Percentiles rank a stretch among this genome's conserved stretches.
Evolutionary conservation across 2,888 invertebrate species (phyloP).

Genomic region (Aproaerema taeniolella): DNA sequence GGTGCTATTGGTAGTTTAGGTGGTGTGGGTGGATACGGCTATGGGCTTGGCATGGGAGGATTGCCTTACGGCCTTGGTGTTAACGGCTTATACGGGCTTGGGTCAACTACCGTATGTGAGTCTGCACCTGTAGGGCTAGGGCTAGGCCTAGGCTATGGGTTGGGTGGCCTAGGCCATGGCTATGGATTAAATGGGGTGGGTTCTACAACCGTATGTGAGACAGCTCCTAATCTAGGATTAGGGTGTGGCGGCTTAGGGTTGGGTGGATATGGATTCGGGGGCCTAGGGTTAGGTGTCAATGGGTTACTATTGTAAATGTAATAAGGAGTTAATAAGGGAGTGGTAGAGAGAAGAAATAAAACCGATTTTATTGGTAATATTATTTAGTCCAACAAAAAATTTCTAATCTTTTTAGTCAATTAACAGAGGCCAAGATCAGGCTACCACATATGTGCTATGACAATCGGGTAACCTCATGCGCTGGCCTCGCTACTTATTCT

Average conservation of each 20-base stretch:
- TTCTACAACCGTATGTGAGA: slow-evolving; percentile 12
- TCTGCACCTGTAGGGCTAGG: slow-evolving; percentile 4
- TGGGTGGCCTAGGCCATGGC: not conserved
- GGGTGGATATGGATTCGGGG: slow-evolving; percentile 6
- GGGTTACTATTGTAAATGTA: too few relatives aligned
- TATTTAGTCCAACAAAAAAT: too few relatives aligned
- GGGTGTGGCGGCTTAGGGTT: slow-evolving; percentile 8
- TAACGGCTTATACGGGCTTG: not conserved
- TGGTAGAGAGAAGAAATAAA: too few relatives aligned
- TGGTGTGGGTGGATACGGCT: not conserved
- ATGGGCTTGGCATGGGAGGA: not conserved
- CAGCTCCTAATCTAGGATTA: slow-evolving; percentile 10
- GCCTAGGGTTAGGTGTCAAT: too few relatives aligned
- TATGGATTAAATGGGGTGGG: not conserved
- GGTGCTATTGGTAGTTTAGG: not conserved
- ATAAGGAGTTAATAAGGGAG: too few relatives aligned
- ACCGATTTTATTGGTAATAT: too few relatives aligned
- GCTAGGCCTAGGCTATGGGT: not conserved
- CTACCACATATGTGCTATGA: too few relatives aligned
- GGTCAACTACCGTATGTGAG: slow-evolving; percentile 4
- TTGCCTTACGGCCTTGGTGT: not conserved
- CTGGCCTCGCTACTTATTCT: too few relatives aligned
- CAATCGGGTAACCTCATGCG: too few relatives aligned
- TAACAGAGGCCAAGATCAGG: too few relatives aligned
- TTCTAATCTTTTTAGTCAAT: too few relatives aligned